A percentile compares a stretch with the other conserved stretches of the same genome.
Conservation (phyloP, 2,113 vertebrate species). For the western clawed frog (Xenopus tropicalis) region DNA sequence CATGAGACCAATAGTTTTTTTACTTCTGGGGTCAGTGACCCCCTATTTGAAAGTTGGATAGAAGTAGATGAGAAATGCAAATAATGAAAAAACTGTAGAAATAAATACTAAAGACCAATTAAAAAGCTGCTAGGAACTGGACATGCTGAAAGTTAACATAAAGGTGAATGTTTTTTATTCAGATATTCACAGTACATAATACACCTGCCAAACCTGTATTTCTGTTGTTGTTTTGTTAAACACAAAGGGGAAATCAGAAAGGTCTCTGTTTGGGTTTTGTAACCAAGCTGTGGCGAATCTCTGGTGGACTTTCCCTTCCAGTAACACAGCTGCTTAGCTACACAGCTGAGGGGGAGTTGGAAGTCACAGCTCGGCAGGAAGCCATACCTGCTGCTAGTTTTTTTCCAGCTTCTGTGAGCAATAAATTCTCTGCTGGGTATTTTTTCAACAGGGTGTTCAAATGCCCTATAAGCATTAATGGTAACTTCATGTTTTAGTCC, state of each 20-base stretch:
- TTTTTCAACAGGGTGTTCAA: neutral
- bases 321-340: neutral
- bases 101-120: no score
- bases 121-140: no score
- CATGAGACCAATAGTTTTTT: no score
- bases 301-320: slow-evolving; percentile 3
- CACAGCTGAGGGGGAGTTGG: neutral
- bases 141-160: no score
- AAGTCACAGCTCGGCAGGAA: neutral
- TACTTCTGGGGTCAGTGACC: no score
- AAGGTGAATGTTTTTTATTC: no score
- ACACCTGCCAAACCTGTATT: neutral
- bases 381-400: slow-evolving; percentile 2
- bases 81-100: no score
- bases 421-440: slow-evolving; percentile 1
- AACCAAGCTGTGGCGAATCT: neutral
- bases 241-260: neutral
- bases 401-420: slow-evolving; percentile 3
- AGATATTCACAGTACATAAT: no score
- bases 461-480: slow-evolving; percentile 8
- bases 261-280: neutral
- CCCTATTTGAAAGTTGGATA: no score
- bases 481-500: neutral
- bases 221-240: neutral
- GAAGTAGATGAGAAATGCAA: no score